Conservation (phyloP, 2,113 vertebrate genomes). For the Crotalus tigris region DNA sequence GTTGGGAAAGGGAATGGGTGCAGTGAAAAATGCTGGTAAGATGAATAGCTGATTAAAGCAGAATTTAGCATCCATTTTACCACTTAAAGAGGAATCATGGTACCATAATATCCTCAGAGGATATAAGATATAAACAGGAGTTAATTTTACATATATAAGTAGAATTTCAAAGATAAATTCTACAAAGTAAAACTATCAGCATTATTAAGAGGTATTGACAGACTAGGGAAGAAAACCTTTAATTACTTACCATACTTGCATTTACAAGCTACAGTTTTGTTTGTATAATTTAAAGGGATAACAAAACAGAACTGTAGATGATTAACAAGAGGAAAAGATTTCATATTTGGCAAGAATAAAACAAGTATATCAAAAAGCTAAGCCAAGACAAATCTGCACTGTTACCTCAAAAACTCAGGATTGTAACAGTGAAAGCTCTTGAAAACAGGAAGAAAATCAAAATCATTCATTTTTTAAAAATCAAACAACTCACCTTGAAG, state of each 20-base stretch:
- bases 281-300: neutral
- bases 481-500: slow-evolving; percentile 1
- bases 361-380: neutral
- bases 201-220: neutral
- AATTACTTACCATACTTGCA: neutral
- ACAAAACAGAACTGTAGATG: neutral
- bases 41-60: slow-evolving; percentile 36
- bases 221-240: neutral
- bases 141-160: neutral
- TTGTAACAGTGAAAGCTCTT: neutral
- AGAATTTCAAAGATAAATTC: neutral
- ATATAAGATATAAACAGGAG: neutral
- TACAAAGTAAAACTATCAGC: neutral
- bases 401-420: neutral
- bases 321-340: neutral
- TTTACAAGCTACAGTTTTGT: neutral
- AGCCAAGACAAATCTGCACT: neutral
- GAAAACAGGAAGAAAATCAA: neutral
- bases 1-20: slow-evolving; percentile 53
- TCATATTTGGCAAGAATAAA: neutral
- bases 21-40: slow-evolving; percentile 52
- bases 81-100: neutral
- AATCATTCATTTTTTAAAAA: neutral
- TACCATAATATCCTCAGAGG: slow-evolving; percentile 15
- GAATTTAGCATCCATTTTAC: slow-evolving; percentile 34